These are phyloP conservation scores for Tinea pellionella DNA, from an alignment of 2,888 invertebrate genomes.

Conservation along the genomic window DNA sequence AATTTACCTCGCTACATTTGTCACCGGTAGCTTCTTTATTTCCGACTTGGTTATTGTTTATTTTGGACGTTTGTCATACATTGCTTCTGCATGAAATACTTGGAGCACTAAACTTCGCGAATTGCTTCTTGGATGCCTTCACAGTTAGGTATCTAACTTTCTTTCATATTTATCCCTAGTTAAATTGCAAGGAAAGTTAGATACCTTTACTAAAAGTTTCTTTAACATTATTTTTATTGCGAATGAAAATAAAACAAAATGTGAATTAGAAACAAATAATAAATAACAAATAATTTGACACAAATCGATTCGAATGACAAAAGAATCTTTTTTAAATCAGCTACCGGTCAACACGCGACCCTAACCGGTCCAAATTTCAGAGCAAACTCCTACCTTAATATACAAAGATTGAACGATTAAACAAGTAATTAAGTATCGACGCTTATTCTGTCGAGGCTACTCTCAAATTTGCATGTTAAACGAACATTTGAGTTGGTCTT, in stretches of 20 bases:
- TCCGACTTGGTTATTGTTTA: constrained; percentile 34
- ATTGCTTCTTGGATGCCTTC: constrained; percentile 6
- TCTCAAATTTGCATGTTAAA: constrained; percentile 71
- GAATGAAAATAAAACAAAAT: not conserved
- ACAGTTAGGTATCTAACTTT: not conserved
- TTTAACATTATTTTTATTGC: not conserved
- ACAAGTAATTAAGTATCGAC: constrained; percentile 67
- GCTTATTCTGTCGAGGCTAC: constrained; percentile 63
- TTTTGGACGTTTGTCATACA: constrained; percentile 20
- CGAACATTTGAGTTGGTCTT: constrained; percentile 62
- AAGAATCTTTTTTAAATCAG: constrained; percentile 15
- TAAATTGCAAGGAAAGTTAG: not conserved
- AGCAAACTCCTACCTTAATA: constrained; percentile 26
- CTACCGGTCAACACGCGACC: constrained; percentile 17
- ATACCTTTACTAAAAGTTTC: too few relatives aligned
- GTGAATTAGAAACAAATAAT: not conserved
- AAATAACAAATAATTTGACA: constrained; percentile 2
- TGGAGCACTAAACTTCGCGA: constrained; percentile 6
- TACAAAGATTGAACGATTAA: constrained; percentile 63
- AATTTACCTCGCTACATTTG: constrained; percentile 34
- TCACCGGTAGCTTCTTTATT: constrained; percentile 24
- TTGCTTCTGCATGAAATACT: constrained; percentile 12
- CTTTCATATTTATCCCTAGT: not conserved
- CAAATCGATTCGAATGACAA: constrained; percentile 7
- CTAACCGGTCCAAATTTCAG: constrained; percentile 26